Conservation (phyloP, 1,140 invertebrate genomes). For the Cotesia chilonis region DNA sequence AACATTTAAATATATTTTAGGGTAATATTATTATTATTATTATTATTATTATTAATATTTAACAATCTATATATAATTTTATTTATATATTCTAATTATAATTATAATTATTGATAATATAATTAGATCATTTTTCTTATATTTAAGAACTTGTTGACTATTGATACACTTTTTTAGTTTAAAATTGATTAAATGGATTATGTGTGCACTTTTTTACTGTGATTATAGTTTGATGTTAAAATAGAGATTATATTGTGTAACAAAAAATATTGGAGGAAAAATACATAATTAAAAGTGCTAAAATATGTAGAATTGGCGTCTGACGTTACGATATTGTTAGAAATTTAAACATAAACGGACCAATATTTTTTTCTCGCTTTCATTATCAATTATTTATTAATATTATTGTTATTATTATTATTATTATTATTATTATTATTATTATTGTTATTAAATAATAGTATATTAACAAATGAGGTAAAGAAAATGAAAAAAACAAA, state of each 20-base stretch:
- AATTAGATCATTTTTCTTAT: neutral
- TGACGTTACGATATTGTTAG: constrained; percentile 3
- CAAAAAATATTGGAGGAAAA: constrained; percentile 12
- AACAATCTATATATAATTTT: neutral
- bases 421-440: too few relatives aligned
- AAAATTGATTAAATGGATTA: neutral
- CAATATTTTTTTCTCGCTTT: constrained; percentile 40
- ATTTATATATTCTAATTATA: neutral
- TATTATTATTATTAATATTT: neutral
- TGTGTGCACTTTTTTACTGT: constrained; percentile 24
- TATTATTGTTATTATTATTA: neutral
- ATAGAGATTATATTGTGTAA: neutral
- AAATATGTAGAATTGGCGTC: neutral
- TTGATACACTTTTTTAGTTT: constrained; percentile 13
- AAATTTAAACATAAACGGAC: constrained; percentile 37
- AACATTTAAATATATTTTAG: neutral
- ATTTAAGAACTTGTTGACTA: constrained; percentile 14
- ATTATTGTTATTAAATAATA: too few relatives aligned
- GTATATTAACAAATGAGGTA: too few relatives aligned
- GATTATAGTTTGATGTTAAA: constrained; percentile 30
- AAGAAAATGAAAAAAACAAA: neutral
- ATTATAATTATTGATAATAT: neutral
- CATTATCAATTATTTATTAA: constrained; percentile 17
- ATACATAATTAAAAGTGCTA: constrained; percentile 44
- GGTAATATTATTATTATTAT: neutral